Base-by-base conservation (phyloP, 2,113 vertebrate species). In the Hippopotamus amphibius region DNA sequence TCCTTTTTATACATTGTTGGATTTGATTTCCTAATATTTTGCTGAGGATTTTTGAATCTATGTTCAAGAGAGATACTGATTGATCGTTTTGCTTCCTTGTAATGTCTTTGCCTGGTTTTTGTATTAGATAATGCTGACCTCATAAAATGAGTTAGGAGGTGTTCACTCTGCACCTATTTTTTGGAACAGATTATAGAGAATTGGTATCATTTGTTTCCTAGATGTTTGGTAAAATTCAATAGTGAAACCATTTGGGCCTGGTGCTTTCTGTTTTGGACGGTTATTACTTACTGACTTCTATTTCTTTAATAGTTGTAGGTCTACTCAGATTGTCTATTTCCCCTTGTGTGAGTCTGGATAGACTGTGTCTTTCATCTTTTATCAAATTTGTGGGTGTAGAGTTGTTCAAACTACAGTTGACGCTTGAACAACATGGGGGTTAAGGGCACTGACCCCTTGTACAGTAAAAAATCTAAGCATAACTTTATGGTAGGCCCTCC, bases 331-430 rank as follows among this genome's bases (percentile, higher is more conserved):
- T 68, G 76, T n/a, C 22, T 53, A 7, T 77, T 88, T 91, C 37
- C 95, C 46, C 16, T 50, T 77, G 46, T 50, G 28, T 77, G 46
- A 50, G 74, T 77, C 33, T 50, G 50, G 74, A 16, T 48, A 33
- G 9, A 33, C 6, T 50, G 30, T 74, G 41, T 77, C 74, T 77
- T 77, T 80, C 28, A 55, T 71, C 11, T 71, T 50, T 50, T 77
- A 77, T 33, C 28, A 77, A 33, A 77, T 53, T 50, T 50, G 74
- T 33, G 28, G 46, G 48, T 77, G 50, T 79, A 50, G 14, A 72
- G 28, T 97, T 86, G 16, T 69, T 94, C 41, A 92, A 93, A 91
- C 79, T 77, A 69, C 19, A 33, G 46, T 77, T 77, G 74, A 50
- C 2, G 28, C 26, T 76, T 76, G 43, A 76, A 26, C 72, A 48